Evolutionary conservation across 2,797 vertebrate genomes (phyloP).

Genomic region (Meriones psammophilus): DNA sequence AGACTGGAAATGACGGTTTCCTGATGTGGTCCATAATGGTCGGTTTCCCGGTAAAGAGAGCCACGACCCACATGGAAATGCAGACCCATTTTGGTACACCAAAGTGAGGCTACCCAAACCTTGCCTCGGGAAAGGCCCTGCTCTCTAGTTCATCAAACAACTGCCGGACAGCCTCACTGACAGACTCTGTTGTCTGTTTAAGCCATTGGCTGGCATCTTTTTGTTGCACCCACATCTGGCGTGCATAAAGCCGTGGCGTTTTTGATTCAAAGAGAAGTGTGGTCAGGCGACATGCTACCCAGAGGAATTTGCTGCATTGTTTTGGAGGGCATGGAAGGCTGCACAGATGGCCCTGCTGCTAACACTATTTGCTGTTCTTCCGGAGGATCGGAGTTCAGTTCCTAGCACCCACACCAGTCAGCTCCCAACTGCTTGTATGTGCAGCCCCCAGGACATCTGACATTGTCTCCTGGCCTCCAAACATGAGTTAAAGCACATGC

Average conservation of each 20-base stretch:
- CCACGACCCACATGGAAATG: not conserved
- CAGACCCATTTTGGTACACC: not conserved
- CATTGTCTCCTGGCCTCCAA: not conserved
- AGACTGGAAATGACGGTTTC: not conserved
- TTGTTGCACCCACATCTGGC: not conserved
- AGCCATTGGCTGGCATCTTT: not conserved
- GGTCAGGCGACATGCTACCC: not conserved
- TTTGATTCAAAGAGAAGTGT: not conserved
- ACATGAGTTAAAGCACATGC: not conserved
- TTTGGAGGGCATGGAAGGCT: no score
- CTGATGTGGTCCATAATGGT: not conserved
- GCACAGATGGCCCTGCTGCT: not conserved
- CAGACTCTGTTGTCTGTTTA: not conserved
- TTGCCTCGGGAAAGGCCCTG: not conserved
- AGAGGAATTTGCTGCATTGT: not conserved
- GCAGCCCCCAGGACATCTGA: not conserved
- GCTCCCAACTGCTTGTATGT: not conserved
- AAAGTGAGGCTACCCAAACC: not conserved
- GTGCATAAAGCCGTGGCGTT: not conserved
- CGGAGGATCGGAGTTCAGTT: not conserved
- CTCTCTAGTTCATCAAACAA: not conserved
- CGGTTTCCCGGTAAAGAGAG: not conserved
- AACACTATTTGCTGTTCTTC: not conserved
- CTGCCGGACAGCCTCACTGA: not conserved
- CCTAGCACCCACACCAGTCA: not conserved